Conservation (phyloP, 2,888 invertebrate species). For the Andrena fulva region DNA sequence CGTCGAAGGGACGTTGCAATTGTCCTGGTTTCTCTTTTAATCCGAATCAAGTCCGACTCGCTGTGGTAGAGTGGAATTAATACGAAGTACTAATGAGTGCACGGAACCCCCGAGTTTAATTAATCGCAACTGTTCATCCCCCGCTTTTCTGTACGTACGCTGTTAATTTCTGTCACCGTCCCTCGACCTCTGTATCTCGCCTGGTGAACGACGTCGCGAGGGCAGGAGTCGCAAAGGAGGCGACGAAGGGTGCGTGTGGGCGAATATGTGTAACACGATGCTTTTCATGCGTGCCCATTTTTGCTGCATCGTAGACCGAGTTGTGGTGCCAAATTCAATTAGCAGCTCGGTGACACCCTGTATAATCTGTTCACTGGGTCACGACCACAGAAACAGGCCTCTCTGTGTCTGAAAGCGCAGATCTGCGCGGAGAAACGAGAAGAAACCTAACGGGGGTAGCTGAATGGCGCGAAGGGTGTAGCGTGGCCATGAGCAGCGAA, state of each 20-base stretch:
- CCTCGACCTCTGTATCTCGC: neutral
- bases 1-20: slow-evolving; percentile 14
- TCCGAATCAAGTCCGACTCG: neutral
- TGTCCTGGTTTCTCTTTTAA: slow-evolving; percentile 6
- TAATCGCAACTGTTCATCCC: slow-evolving; percentile 38
- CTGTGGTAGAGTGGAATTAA: slow-evolving; percentile 6
- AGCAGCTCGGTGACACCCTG: no score
- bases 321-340: no score
- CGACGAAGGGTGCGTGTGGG: no score
- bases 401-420: no score
- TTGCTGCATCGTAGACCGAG: no score
- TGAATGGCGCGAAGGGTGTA: neutral
- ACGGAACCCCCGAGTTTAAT: slow-evolving; percentile 27
- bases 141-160: slow-evolving; percentile 40
- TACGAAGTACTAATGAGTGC: slow-evolving; percentile 29
- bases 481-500: neutral
- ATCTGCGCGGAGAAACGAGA: no score
- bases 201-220: neutral
- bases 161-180: slow-evolving; percentile 12
- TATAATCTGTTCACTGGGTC: no score
- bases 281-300: no score
- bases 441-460: no score
- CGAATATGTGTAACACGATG: no score
- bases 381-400: no score
- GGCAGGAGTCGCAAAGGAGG: slow-evolving; percentile 10